Evolutionary conservation across 30 jellyfish, hydroid and myxozoan species (phyloP).

Genomic region (Clytia hemisphaerica): DNA sequence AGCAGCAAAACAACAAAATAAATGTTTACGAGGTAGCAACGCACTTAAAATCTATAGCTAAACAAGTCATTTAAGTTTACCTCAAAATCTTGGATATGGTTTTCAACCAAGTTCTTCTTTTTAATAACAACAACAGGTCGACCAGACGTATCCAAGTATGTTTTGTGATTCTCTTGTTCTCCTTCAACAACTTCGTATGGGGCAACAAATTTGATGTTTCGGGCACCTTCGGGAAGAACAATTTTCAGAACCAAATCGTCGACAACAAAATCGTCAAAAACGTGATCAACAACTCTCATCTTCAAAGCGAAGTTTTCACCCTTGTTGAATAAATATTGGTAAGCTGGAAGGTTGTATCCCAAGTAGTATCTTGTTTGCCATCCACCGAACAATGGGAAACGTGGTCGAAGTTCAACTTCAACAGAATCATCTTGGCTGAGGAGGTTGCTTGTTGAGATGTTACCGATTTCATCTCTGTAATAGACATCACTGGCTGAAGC

Average conservation of each 20-base stretch:
- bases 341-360: slow-evolving; percentile 88
- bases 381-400: slow-evolving; percentile 96
- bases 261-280: slow-evolving; percentile 74
- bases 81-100: slow-evolving; percentile 89
- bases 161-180: slow-evolving; percentile 37
- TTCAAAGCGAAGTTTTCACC: slow-evolving; percentile 66
- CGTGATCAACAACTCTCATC: slow-evolving; percentile 84
- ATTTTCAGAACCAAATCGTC: slow-evolving; percentile 66
- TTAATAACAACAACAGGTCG: slow-evolving; percentile 72
- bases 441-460: slow-evolving; percentile 88
- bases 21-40: not conserved
- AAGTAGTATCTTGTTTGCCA: slow-evolving; percentile 89
- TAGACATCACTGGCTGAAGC: slow-evolving; percentile 91
- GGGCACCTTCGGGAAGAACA: slow-evolving; percentile 90
- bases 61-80: slow-evolving; percentile 25
- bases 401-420: slow-evolving; percentile 84
- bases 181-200: slow-evolving; percentile 48
- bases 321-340: slow-evolving; percentile 58
- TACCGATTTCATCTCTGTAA: slow-evolving; percentile 93
- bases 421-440: slow-evolving; percentile 60
- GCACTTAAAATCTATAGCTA: no score
- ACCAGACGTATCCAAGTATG: slow-evolving; percentile 81
- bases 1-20: not conserved
- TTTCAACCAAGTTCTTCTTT: slow-evolving; percentile 76
- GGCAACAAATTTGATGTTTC: slow-evolving; percentile 54